Conservation (phyloP, 2,797 vertebrate species). For the Siniperca scherzeri region DNA sequence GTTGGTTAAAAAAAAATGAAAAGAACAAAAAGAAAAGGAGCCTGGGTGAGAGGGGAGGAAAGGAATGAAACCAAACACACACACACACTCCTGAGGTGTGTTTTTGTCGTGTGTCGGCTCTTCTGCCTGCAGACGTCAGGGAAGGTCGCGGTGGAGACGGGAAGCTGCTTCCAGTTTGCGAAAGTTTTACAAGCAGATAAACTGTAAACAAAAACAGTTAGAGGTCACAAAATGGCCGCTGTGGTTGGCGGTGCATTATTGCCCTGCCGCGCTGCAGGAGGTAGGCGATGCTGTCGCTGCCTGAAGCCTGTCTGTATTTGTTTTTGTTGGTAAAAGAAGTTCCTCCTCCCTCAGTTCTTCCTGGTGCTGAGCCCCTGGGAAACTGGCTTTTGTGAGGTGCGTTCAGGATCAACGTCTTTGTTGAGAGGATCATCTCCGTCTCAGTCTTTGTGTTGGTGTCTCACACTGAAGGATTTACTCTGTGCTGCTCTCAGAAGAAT, state of each 20-base stretch:
- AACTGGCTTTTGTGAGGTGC: background rate
- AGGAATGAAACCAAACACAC: background rate
- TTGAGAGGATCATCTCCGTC: background rate
- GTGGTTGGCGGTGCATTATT: background rate
- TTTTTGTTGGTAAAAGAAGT: background rate
- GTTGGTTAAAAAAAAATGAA: conserved; percentile 56
- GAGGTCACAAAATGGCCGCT: conserved; percentile 62
- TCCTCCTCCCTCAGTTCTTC: background rate
- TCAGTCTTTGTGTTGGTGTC: background rate
- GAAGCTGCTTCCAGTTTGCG: conserved; percentile 5
- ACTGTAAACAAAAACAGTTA: background rate
- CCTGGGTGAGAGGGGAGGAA: background rate
- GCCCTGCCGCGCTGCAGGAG: conserved; percentile 15
- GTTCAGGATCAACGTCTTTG: conserved; percentile 4
- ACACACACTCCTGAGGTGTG: background rate
- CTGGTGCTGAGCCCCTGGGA: background rate
- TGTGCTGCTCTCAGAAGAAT: background rate
- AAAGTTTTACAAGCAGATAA: background rate
- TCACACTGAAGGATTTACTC: background rate
- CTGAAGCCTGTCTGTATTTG: background rate
- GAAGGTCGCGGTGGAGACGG: background rate
- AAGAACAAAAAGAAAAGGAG: conserved; percentile 31
- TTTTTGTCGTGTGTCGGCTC: conserved; percentile 10
- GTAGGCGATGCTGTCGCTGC: conserved; percentile 5
- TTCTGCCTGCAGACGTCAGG: background rate